phyloP scores from a whole-genome alignment of 2,113 vertebrate species.

The Myodes glareolus region DNA sequence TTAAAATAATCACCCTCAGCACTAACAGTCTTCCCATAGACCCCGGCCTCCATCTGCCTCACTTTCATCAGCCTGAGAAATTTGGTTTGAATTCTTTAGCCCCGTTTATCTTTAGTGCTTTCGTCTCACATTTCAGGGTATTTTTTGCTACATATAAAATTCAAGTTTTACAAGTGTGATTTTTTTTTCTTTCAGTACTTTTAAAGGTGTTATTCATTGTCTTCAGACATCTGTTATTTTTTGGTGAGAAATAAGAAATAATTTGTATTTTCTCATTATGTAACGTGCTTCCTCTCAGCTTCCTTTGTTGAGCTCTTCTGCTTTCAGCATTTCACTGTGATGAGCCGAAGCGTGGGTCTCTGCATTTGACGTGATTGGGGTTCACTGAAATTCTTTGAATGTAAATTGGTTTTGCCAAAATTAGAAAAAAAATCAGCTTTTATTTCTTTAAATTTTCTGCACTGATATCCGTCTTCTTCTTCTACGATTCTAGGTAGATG shows the following conservation, averaged over 20 bases:
- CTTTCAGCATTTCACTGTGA: constrained; percentile 26
- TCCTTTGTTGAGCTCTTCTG: constrained; percentile 39
- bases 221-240: constrained; percentile 13
- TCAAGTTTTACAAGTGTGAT: neutral
- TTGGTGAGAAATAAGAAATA: constrained; percentile 36
- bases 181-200: constrained; percentile 44
- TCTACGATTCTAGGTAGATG: neutral
- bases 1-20: neutral
- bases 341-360: neutral
- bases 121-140: constrained; percentile 42
- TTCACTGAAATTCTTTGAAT: constrained; percentile 18
- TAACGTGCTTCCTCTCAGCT: neutral
- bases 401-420: constrained; percentile 34
- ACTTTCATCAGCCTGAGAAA: constrained; percentile 8
- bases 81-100: neutral
- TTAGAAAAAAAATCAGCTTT: neutral
- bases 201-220: constrained; percentile 38
- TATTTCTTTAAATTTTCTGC: constrained; percentile 9
- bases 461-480: neutral
- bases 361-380: neutral
- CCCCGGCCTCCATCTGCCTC: neutral
- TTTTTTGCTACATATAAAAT: constrained; percentile 46
- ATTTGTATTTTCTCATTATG: neutral
- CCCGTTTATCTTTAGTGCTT: constrained; percentile 32
- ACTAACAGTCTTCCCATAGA: neutral